Base-by-base conservation (phyloP, 2,113 vertebrate genomes). In the Aramus guarauna region DNA sequence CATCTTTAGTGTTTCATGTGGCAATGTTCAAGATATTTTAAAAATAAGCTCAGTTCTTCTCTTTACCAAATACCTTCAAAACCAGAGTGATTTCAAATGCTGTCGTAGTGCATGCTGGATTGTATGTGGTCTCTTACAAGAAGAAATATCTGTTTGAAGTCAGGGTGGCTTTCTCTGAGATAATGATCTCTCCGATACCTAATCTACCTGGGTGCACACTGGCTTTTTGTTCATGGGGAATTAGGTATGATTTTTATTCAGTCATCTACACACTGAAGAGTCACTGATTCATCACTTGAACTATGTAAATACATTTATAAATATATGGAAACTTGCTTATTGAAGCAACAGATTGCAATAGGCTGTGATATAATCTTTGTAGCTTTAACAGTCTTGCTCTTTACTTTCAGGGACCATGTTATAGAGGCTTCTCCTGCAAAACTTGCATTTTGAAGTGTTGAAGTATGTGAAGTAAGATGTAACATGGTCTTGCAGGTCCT, bases 101-200 rank as follows among this genome's bases (percentile, higher is more conserved):
- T 68, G 16, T 11, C 8, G 0, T 18, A 13, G 55, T 2, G 24
- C 11, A 1, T n/a, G 9, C 50, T 72, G 55, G 37, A 3, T n/a
- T 9, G 16, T 18, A 8, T 5, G 43, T 12, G 36, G 30, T 37
- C 41, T 60, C 32, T 34, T 59, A 7, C 11, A 59, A 34, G 13
- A 55, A 15, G 36, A 64, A 48, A 21, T 39, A 24, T 1, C 21
- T 36, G 18, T 27, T 1, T 52, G 56, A 64, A 3, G 16, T 67
- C 20, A 2, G 5, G 20, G 5, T 67, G 59, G 12, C 20, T 34
- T 43, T 47, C 77, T 47, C 12, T 12, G 87, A 34, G 45, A 0
- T 1, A 10, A 7, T 6, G 6, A 26, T 17, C 48, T n/a, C 12
- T 37, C 60, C 20, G 23, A 17, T 16, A 11, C 24, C 27, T 29